Evolutionary conservation across 2,888 invertebrate species (phyloP).

Genomic region (Ennomos quercinarius): DNA sequence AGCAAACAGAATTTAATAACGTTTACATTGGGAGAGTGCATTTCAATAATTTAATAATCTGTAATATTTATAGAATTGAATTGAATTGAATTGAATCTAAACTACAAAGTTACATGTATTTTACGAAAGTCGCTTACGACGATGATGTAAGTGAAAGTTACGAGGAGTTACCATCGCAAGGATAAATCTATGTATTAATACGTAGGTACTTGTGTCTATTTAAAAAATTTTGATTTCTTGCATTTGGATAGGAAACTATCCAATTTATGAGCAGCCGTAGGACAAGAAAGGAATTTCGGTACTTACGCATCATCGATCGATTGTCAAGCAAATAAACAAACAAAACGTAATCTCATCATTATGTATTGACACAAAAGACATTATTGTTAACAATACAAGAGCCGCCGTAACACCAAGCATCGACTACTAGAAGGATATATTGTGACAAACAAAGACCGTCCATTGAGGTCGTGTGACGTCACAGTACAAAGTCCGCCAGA

Average conservation of each 20-base stretch:
- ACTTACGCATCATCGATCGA: too few species aligned
- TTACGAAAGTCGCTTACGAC: conserved; percentile 24
- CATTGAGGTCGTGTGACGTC: conserved; percentile 54
- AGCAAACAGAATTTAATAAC: too few species aligned
- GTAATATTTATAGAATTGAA: too few species aligned
- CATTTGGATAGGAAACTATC: too few species aligned
- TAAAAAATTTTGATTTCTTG: too few species aligned
- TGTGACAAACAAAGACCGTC: conserved; percentile 58
- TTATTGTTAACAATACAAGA: conserved; percentile 6
- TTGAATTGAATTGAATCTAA: neutral
- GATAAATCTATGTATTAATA: conserved; percentile 6
- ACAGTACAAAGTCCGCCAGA: conserved; percentile 62
- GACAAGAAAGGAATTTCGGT: too few species aligned
- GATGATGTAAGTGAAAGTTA: conserved; percentile 29
- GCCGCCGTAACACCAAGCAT: conserved; percentile 46
- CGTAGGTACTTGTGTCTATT: too few species aligned
- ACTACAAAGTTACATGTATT: conserved; percentile 3
- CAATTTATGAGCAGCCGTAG: too few species aligned
- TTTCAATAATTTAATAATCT: too few species aligned
- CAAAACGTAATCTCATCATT: too few species aligned
- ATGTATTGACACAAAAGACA: neutral
- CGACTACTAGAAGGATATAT: conserved; percentile 50
- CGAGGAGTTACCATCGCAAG: conserved; percentile 15
- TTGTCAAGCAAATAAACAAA: too few species aligned
- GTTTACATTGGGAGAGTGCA: too few species aligned